Percentiles rank a stretch among this genome's conserved stretches.
Evolutionary conservation across 2,797 vertebrate genomes (phyloP).

Genomic region (Periophthalmus magnuspinnatus): DNA sequence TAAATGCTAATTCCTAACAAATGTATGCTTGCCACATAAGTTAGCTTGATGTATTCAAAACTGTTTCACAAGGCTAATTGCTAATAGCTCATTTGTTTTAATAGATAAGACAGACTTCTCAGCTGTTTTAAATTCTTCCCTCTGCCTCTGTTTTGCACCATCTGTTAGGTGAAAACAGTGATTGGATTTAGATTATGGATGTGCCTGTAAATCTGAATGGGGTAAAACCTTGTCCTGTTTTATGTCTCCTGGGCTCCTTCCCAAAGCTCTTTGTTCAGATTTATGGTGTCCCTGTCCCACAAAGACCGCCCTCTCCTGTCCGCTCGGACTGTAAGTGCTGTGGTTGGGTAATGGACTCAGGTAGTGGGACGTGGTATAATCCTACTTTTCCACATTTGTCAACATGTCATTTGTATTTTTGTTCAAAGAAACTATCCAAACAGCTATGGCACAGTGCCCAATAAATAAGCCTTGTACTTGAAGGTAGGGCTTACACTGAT

Average conservation of each 20-base stretch:
- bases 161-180: conserved; percentile 36
- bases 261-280: conserved; percentile 27
- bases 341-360: conserved; percentile 22
- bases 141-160: conserved; percentile 24
- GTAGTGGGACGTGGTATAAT: conserved; percentile 1
- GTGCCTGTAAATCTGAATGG: conserved; percentile 22
- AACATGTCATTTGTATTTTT: background rate
- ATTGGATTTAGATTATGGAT: conserved; percentile 49
- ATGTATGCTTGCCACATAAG: background rate
- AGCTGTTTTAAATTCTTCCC: conserved; percentile 17
- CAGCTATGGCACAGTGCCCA: no score
- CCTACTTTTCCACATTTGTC: background rate
- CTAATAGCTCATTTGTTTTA: conserved; percentile 32
- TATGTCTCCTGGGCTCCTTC: conserved; percentile 25
- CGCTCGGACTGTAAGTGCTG: conserved; percentile 19
- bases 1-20: conserved; percentile 13
- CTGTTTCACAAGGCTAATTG: conserved; percentile 27
- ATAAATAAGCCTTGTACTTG: no score
- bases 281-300: conserved; percentile 31
- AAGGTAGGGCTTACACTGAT: no score
- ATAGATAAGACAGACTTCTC: conserved; percentile 2
- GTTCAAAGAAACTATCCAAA: no score
- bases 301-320: conserved; percentile 24
- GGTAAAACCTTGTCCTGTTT: conserved; percentile 37
- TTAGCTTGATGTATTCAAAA: conserved; percentile 18